Evolutionary conservation across 92 coral and sea anemone genomes (phyloP).

Genomic region (Ricordea florida): DNA sequence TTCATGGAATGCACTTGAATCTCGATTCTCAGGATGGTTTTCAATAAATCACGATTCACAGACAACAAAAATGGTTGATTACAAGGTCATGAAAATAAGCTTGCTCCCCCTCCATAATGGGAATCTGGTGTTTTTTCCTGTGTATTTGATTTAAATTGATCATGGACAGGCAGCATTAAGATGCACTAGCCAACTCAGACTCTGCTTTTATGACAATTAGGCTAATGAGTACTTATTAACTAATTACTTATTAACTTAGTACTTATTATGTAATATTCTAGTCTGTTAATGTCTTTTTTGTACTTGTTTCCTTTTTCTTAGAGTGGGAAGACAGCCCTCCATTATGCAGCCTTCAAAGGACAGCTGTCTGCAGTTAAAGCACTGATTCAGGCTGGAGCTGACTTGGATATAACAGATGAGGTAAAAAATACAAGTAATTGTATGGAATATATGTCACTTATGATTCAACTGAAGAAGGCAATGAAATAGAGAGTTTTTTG

Average conservation of each 20-base stretch:
- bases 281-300: not conserved
- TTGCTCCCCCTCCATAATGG: too few relatives aligned
- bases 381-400: slow-evolving; percentile 68
- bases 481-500: not conserved
- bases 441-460: not conserved
- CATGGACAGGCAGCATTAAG: too few relatives aligned
- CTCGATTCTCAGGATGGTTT: too few relatives aligned
- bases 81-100: too few relatives aligned
- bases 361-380: slow-evolving; percentile 64
- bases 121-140: too few relatives aligned
- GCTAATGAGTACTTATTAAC: not conserved
- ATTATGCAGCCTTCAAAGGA: slow-evolving; percentile 63
- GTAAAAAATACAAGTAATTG: not conserved
- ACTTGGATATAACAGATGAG: slow-evolving; percentile 67
- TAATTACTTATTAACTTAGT: not conserved
- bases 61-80: too few relatives aligned
- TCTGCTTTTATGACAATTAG: too few relatives aligned
- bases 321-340: slow-evolving; percentile 67
- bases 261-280: not conserved
- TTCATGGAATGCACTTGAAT: too few relatives aligned
- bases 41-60: too few relatives aligned
- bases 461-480: not conserved
- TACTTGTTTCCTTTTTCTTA: not conserved
- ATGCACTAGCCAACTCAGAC: too few relatives aligned
- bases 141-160: too few relatives aligned